These are phyloP conservation scores for Cheilosia variabilis DNA, from an alignment of 2,888 invertebrate genomes.

Conservation along the genomic window DNA sequence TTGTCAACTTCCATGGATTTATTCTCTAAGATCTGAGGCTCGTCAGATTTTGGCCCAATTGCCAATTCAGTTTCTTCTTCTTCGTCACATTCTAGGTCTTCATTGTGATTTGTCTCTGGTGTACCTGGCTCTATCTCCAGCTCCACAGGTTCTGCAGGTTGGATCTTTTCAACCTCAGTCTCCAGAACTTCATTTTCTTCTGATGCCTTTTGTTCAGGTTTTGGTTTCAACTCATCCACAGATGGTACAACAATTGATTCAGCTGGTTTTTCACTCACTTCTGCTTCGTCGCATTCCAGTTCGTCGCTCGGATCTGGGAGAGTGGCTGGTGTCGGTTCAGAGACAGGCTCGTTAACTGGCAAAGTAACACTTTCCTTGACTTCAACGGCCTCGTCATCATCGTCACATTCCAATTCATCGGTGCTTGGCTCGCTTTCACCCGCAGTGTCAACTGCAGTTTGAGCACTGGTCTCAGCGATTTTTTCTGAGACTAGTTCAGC, in stretches of 20 bases:
- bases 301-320: background rate
- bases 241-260: background rate
- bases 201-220: background rate
- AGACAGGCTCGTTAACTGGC: background rate
- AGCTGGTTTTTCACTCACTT: background rate
- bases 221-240: background rate
- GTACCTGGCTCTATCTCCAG: background rate
- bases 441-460: background rate
- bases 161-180: too few species aligned
- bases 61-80: too few species aligned
- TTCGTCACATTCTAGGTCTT: too few species aligned
- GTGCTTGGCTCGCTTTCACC: background rate
- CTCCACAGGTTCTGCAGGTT: background rate
- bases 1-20: too few species aligned
- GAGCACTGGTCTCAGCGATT: background rate
- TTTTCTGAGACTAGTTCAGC: too few species aligned
- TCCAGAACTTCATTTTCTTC: background rate
- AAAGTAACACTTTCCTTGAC: background rate
- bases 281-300: slow-evolving; percentile 27
- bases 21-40: too few species aligned
- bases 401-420: slow-evolving; percentile 31
- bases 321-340: background rate
- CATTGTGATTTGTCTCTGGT: too few species aligned
- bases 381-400: background rate
- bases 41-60: too few species aligned